Percentiles rank a stretch among this genome's conserved stretches.
Evolutionary conservation across 2,113 vertebrate genomes (phyloP).

Genomic region (Ailuropoda melanoleuca): DNA sequence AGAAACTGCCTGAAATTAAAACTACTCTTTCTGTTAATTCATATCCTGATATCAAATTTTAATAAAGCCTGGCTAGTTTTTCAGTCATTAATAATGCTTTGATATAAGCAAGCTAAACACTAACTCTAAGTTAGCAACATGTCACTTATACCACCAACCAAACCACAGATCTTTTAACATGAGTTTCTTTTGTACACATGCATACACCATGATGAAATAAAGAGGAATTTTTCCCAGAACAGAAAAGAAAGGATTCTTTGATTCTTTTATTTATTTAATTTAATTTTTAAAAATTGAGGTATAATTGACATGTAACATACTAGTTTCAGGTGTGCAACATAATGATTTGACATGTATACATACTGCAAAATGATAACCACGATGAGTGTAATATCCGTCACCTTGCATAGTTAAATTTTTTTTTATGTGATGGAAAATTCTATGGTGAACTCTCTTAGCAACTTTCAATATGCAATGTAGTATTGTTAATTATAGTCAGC

Average conservation of each 20-base stretch:
- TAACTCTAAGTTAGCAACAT: neutral
- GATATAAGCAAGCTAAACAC: neutral
- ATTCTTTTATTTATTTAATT: neutral
- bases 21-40: neutral
- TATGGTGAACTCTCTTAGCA: neutral
- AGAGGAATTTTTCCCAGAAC: neutral
- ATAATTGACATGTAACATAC: neutral
- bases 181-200: neutral
- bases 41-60: neutral
- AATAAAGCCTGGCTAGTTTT: neutral
- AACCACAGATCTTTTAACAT: neutral
- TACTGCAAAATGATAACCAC: neutral
- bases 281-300: neutral
- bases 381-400: neutral
- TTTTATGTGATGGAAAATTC: neutral
- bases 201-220: neutral
- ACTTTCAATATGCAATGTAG: neutral
- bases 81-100: neutral
- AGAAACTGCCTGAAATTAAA: neutral
- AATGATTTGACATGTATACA: neutral
- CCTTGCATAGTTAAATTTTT: neutral
- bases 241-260: neutral
- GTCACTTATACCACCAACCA: neutral
- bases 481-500: neutral
- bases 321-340: neutral